Conservation (phyloP, 2,797 vertebrate genomes). For the Enteromius anoplus region DNA sequence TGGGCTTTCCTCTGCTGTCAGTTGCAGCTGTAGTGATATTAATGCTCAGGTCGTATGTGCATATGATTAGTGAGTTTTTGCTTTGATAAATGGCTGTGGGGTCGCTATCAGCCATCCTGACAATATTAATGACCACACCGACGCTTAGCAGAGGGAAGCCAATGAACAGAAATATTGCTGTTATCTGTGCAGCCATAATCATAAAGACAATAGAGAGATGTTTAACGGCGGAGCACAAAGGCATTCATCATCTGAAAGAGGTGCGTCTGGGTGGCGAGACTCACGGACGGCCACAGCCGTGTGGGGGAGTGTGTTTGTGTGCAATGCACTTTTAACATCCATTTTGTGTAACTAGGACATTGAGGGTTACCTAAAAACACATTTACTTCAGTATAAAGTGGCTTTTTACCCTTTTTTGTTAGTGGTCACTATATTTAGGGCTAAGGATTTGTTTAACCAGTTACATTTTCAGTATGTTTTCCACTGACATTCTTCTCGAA, state of each 20-base stretch:
- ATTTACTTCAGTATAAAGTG: not conserved
- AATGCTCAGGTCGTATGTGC: slow-evolving; percentile 38
- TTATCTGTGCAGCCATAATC: slow-evolving; percentile 59
- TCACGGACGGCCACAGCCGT: not conserved
- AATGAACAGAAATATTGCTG: slow-evolving; percentile 63
- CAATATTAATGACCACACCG: slow-evolving; percentile 56
- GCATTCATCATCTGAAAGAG: slow-evolving; percentile 53
- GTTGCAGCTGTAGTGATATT: slow-evolving; percentile 42
- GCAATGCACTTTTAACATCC: not conserved
- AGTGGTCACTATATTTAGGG: not conserved
- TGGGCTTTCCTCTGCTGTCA: slow-evolving; percentile 38
- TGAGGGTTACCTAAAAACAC: slow-evolving; percentile 33
- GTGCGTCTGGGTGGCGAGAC: slow-evolving; percentile 31
- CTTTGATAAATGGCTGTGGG: slow-evolving; percentile 47
- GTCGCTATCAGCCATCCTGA: slow-evolving; percentile 46
- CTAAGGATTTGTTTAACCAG: not conserved
- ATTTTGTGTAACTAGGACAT: slow-evolving; percentile 14
- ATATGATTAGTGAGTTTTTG: slow-evolving; percentile 43
- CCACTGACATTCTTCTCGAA: not conserved
- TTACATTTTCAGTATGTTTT: not conserved
- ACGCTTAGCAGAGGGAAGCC: slow-evolving; percentile 44
- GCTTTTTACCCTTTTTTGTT: not conserved
- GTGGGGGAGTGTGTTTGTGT: slow-evolving; percentile 33
- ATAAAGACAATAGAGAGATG: slow-evolving; percentile 58
- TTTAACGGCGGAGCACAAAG: slow-evolving; percentile 49